Percentiles rank a stretch among this genome's conserved stretches.
Conservation (phyloP, 1,140 invertebrate genomes). For the Drosophila elegans region DNA sequence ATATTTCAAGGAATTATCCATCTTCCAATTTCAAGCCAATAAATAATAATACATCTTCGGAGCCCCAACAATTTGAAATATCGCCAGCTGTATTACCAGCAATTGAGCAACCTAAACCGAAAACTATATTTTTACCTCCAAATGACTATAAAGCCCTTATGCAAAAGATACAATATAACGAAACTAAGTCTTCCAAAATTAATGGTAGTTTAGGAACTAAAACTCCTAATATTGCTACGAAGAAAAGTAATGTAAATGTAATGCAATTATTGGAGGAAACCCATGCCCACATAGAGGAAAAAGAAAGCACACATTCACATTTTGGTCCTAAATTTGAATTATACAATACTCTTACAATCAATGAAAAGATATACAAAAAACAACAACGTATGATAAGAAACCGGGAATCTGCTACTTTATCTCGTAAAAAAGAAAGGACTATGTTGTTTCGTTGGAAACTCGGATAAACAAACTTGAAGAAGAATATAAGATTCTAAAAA, state of each 20-base stretch:
- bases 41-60: background rate
- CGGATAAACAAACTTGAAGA: conserved; percentile 89
- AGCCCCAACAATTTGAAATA: conserved; percentile 9
- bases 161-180: conserved; percentile 84
- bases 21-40: background rate
- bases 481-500: conserved; percentile 90
- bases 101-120: conserved; percentile 49
- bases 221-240: conserved; percentile 78
- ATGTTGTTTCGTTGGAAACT: conserved; percentile 91
- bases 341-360: conserved; percentile 44
- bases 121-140: conserved; percentile 85
- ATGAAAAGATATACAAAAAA: conserved; percentile 89
- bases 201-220: conserved; percentile 48
- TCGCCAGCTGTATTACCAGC: background rate
- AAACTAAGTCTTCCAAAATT: conserved; percentile 56
- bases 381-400: conserved; percentile 97
- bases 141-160: conserved; percentile 86
- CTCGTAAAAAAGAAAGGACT: conserved; percentile 96
- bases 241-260: conserved; percentile 69
- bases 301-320: background rate
- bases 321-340: conserved; percentile 26
- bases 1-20: background rate
- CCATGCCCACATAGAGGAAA: background rate
- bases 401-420: conserved; percentile 94
- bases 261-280: too few species aligned